Conservation (phyloP, 2,113 vertebrate species). For the Micromys minutus region DNA sequence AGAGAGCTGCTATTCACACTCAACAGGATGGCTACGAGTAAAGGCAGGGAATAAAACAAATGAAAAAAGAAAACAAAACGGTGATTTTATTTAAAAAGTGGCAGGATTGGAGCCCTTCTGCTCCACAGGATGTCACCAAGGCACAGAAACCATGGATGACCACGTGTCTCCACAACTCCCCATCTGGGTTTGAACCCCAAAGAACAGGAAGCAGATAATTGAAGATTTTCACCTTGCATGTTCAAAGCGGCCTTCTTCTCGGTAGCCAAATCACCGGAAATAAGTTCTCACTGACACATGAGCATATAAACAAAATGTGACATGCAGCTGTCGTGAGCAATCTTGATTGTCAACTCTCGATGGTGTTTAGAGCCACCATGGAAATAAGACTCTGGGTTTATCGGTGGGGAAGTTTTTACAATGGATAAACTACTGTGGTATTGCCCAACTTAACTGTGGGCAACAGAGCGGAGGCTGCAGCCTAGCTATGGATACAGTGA, state of each 20-base stretch:
- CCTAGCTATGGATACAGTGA: neutral
- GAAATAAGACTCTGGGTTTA: neutral
- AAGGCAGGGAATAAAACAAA: neutral
- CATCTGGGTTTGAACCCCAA: neutral
- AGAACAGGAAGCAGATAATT: neutral
- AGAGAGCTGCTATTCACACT: neutral
- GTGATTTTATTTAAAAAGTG: no score
- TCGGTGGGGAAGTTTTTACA: no score
- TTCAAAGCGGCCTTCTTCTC: neutral
- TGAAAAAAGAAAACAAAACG: neutral
- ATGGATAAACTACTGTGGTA: neutral
- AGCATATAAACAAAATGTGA: neutral
- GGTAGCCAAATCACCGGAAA: neutral
- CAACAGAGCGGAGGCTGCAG: neutral
- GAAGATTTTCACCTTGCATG: neutral
- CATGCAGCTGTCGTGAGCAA: no score
- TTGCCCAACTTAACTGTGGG: neutral
- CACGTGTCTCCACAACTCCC: neutral
- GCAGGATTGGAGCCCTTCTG: neutral
- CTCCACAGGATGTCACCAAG: neutral
- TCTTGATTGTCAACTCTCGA: neutral
- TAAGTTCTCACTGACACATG: neutral
- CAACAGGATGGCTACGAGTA: neutral
- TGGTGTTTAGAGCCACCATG: neutral
- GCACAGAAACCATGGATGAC: neutral